Evolutionary conservation across 2,797 vertebrate genomes (phyloP).

Genomic region (Myotis myotis): DNA sequence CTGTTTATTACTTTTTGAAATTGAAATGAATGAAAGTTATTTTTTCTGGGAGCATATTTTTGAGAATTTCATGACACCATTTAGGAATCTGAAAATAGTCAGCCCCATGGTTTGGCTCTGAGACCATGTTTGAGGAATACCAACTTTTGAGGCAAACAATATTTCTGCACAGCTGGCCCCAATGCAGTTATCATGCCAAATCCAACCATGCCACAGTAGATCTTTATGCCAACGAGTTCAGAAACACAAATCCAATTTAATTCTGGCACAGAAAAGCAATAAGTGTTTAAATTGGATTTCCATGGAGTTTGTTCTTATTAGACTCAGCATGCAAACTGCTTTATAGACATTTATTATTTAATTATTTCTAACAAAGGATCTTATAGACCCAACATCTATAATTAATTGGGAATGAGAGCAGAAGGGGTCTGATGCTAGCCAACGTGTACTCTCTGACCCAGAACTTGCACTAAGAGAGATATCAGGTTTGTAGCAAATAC

Average conservation of each 20-base stretch:
- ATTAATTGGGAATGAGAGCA: conserved; percentile 72
- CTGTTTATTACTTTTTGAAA: conserved; percentile 21
- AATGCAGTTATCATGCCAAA: conserved; percentile 22
- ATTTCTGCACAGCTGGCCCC: conserved; percentile 47
- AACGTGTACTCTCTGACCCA: conserved; percentile 65
- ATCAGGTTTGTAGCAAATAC: conserved; percentile 55
- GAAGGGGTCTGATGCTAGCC: conserved; percentile 57
- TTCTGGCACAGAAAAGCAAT: conserved; percentile 74
- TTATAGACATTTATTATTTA: conserved; percentile 77
- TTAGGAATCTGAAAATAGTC: conserved; percentile 33
- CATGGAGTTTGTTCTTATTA: conserved; percentile 72
- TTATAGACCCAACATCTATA: conserved; percentile 68
- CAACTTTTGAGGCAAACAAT: conserved; percentile 19
- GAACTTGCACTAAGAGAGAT: conserved; percentile 53
- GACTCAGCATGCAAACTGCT: conserved; percentile 72
- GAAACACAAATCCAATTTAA: conserved; percentile 79
- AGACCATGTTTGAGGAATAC: conserved; percentile 24
- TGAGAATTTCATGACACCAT: neutral
- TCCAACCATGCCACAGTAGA: conserved; percentile 14
- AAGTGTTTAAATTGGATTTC: conserved; percentile 78
- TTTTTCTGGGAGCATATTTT: conserved; percentile 19
- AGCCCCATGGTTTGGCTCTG: neutral
- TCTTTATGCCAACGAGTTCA: conserved; percentile 66
- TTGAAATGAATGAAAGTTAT: neutral
- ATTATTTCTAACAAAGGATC: conserved; percentile 77